A percentile compares a stretch with the other conserved stretches of the same genome.
Evolutionary conservation across 2,797 vertebrate genomes (phyloP).

Genomic region (Sparus aurata): DNA sequence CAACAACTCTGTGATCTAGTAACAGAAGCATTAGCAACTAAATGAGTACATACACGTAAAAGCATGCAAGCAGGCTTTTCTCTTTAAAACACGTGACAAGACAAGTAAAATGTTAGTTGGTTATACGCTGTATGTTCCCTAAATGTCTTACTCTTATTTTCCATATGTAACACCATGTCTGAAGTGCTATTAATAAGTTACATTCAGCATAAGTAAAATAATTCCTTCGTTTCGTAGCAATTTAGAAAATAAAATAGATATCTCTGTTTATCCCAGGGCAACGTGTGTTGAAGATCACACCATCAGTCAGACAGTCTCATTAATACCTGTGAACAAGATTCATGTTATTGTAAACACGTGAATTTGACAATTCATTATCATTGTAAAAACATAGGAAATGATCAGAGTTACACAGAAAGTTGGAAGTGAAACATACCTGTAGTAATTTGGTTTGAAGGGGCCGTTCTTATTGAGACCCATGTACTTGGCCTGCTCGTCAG

Average conservation of each 20-base stretch:
- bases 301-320: slow-evolving; percentile 57
- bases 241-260: slow-evolving; percentile 86
- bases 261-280: slow-evolving; percentile 79
- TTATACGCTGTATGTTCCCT: slow-evolving; percentile 65
- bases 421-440: slow-evolving; percentile 86
- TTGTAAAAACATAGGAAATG: background rate
- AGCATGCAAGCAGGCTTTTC: slow-evolving; percentile 76
- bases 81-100: slow-evolving; percentile 63
- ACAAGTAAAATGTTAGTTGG: slow-evolving; percentile 74
- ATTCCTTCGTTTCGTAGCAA: slow-evolving; percentile 81
- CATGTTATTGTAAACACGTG: slow-evolving; percentile 18
- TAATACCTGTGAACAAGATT: slow-evolving; percentile 83
- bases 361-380: background rate
- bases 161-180: slow-evolving; percentile 66
- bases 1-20: slow-evolving; percentile 56
- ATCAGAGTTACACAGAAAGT: fast-evolving
- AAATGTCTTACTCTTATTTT: slow-evolving; percentile 41
- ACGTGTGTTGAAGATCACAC: slow-evolving; percentile 60
- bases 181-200: slow-evolving; percentile 80
- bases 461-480: slow-evolving; percentile 99
- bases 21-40: slow-evolving; percentile 63
- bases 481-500: slow-evolving; percentile 98
- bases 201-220: slow-evolving; percentile 85
- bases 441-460: slow-evolving; percentile 99
- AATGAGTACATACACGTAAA: slow-evolving; percentile 67